Conservation (phyloP, 64 coral and sea anemone genomes). For the Orbicella faveolata region DNA sequence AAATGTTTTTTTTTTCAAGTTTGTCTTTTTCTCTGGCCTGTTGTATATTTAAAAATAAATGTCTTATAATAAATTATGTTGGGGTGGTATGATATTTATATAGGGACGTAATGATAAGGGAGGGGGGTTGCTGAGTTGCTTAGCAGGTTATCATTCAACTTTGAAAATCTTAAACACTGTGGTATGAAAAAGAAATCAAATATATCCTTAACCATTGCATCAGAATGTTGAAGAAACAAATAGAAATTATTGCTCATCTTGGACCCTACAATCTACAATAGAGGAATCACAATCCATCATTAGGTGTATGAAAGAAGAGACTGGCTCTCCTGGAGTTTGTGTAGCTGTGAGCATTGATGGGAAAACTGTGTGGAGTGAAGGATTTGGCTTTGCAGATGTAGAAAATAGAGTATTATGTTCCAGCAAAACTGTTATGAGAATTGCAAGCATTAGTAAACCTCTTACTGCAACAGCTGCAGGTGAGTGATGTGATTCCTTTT, state of each 20-base stretch:
- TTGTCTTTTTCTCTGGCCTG: no score
- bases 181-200: background rate
- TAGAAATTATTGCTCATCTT: background rate
- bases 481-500: constrained; percentile 24
- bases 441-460: constrained; percentile 97
- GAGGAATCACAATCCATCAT: constrained; percentile 60
- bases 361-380: constrained; percentile 84
- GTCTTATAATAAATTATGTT: no score
- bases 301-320: constrained; percentile 76
- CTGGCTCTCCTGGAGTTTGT: constrained; percentile 71
- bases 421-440: constrained; percentile 86
- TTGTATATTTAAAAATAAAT: no score
- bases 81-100: no score
- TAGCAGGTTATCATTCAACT: background rate
- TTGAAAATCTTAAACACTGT: background rate
- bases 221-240: background rate
- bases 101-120: no score
- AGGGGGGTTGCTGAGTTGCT: no score
- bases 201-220: background rate
- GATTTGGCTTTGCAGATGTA: constrained; percentile 92
- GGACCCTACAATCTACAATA: constrained; percentile 52
- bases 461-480: constrained; percentile 84
- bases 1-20: no score
- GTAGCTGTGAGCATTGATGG: constrained; percentile 90
- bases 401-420: constrained; percentile 89